phyloP scores from a whole-genome alignment of 2,797 vertebrate species.

The Protonibea diacanthus region DNA sequence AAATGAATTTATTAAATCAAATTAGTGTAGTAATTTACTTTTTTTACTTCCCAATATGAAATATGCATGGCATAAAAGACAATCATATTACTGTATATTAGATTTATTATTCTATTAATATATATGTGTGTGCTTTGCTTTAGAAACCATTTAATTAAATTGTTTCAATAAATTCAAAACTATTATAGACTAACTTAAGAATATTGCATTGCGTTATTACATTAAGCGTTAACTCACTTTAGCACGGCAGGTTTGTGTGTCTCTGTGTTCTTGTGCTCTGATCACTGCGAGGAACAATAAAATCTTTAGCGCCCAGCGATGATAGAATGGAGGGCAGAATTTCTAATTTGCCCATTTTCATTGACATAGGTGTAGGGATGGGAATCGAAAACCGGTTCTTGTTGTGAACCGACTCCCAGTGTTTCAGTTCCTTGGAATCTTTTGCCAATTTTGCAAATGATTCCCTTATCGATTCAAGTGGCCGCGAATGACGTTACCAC shows the following conservation, averaged over 20 bases:
- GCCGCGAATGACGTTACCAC: too few relatives aligned
- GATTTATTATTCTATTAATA: neutral
- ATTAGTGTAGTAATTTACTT: neutral
- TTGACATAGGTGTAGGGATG: neutral
- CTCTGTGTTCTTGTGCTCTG: neutral
- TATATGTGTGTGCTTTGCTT: neutral
- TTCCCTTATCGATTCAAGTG: too few relatives aligned
- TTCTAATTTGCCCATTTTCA: constrained; percentile 21
- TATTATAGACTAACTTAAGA: neutral
- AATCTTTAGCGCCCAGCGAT: neutral
- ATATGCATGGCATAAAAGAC: neutral
- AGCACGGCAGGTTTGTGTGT: neutral
- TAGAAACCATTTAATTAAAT: neutral
- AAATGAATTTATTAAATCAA: too few relatives aligned
- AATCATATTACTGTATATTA: neutral
- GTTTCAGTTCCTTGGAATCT: too few relatives aligned
- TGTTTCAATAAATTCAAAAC: neutral
- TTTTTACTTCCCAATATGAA: neutral
- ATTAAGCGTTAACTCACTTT: neutral
- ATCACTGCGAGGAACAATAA: neutral
- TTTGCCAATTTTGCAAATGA: too few relatives aligned
- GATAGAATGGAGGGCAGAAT: neutral
- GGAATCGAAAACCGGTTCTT: too few relatives aligned
- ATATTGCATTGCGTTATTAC: neutral
- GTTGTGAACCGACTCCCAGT: too few relatives aligned